phyloP scores from a whole-genome alignment of 1,140 invertebrate species.

The Drosophila seguyi region DNA sequence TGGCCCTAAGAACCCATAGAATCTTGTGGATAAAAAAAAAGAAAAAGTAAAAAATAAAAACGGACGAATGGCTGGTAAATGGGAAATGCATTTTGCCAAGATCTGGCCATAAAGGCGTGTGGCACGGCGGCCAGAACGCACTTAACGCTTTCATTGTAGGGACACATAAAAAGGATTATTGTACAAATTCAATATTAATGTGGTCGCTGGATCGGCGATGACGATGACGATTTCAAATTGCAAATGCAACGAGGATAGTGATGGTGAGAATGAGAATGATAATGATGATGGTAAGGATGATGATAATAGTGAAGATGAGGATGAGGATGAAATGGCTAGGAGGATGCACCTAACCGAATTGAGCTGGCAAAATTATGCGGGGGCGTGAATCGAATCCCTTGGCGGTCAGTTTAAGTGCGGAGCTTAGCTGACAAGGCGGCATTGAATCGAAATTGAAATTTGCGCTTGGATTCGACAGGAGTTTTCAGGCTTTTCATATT shows the following conservation, averaged over 20 bases:
- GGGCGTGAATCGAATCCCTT: conserved; percentile 74
- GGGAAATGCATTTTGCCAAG: conserved; percentile 32
- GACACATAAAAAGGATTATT: conserved; percentile 81
- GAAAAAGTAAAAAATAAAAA: neutral
- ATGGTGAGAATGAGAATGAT: neutral
- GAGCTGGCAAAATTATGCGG: conserved; percentile 80
- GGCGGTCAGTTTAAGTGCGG: conserved; percentile 67
- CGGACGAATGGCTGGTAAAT: conserved; percentile 4
- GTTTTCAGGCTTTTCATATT: conserved; percentile 15
- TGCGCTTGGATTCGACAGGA: conserved; percentile 55
- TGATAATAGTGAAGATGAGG: neutral
- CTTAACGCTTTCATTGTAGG: conserved; percentile 76
- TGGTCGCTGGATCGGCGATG: conserved; percentile 18
- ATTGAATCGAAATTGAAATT: conserved; percentile 65
- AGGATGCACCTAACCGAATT: conserved; percentile 24
- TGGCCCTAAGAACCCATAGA: neutral
- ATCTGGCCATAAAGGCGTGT: conserved; percentile 59
- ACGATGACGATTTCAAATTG: conserved; percentile 7
- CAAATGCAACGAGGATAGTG: conserved; percentile 8
- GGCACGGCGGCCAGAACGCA: conserved; percentile 54
- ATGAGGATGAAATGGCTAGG: neutral
- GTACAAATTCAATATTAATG: conserved; percentile 83
- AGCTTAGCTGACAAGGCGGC: conserved; percentile 59
- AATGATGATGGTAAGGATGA: neutral
- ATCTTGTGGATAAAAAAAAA: neutral